These are phyloP conservation scores for Neolamprologus falcicula DNA, from an alignment of 2,113 vertebrate genomes.

Conservation along the genomic window DNA sequence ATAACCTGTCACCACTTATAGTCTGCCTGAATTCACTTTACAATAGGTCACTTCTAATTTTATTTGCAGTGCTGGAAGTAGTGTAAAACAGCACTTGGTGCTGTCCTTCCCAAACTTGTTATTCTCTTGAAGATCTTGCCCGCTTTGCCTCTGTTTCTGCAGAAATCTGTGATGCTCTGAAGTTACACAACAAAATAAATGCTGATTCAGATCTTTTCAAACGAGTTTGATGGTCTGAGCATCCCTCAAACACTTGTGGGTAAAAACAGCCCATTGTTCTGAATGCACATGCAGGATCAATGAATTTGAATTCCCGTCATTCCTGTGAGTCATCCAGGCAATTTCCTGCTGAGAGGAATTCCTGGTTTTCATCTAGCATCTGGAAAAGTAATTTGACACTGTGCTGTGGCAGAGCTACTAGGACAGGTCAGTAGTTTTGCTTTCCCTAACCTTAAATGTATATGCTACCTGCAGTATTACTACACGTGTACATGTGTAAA, in stretches of 20 bases:
- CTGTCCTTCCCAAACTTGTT: neutral
- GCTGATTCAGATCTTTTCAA: constrained; percentile 23
- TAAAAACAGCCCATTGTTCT: neutral
- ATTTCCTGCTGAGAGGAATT: constrained; percentile 30
- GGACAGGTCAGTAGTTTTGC: neutral
- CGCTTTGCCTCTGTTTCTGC: neutral
- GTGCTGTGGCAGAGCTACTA: neutral
- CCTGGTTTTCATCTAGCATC: constrained; percentile 38
- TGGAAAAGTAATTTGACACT: constrained; percentile 29
- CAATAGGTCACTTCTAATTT: neutral
- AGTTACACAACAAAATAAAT: neutral
- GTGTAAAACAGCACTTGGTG: neutral
- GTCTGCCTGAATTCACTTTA: neutral
- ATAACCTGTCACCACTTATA: neutral
- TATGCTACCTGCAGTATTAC: neutral
- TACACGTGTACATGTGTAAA: neutral
- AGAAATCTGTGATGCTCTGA: neutral
- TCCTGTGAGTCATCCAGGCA: constrained; percentile 47
- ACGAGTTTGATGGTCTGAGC: neutral
- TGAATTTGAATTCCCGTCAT: constrained; percentile 45
- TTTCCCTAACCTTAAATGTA: neutral
- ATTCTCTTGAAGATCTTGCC: neutral
- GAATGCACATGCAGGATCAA: neutral
- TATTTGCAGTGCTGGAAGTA: neutral
- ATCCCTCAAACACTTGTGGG: neutral